Conservation (phyloP, 2,797 vertebrate genomes). For the Tympanoctomys barrerae region DNA sequence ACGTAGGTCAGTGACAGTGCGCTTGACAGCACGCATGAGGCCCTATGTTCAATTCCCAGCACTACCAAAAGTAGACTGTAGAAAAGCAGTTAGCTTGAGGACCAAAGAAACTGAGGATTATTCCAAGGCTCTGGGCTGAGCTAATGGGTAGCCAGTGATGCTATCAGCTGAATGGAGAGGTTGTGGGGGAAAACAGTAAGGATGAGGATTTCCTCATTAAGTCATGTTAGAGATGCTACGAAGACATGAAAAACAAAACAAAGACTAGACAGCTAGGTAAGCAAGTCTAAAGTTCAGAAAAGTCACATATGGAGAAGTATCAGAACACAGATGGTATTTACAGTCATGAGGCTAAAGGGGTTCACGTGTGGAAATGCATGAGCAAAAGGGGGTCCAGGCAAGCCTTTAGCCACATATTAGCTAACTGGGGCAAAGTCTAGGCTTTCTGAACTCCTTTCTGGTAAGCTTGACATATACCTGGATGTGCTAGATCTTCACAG, state of each 20-base stretch:
- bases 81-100: not conserved
- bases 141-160: not conserved
- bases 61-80: not conserved
- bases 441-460: not conserved
- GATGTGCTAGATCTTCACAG: not conserved
- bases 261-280: not conserved
- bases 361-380: not conserved
- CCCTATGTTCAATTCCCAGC: not conserved
- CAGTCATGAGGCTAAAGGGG: not conserved
- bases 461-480: not conserved
- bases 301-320: conserved; percentile 5
- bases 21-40: not conserved
- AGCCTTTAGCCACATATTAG: not conserved
- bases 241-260: not conserved
- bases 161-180: not conserved
- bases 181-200: not conserved
- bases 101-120: not conserved
- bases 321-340: not conserved
- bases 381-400: not conserved
- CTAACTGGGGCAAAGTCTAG: conserved; percentile 17
- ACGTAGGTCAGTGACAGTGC: not conserved
- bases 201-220: not conserved
- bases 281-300: not conserved
- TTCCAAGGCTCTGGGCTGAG: not conserved
- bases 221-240: not conserved